phyloP scores from a whole-genome alignment of 2,888 invertebrate genomes.

The Gymnosoma rotundatum region DNA sequence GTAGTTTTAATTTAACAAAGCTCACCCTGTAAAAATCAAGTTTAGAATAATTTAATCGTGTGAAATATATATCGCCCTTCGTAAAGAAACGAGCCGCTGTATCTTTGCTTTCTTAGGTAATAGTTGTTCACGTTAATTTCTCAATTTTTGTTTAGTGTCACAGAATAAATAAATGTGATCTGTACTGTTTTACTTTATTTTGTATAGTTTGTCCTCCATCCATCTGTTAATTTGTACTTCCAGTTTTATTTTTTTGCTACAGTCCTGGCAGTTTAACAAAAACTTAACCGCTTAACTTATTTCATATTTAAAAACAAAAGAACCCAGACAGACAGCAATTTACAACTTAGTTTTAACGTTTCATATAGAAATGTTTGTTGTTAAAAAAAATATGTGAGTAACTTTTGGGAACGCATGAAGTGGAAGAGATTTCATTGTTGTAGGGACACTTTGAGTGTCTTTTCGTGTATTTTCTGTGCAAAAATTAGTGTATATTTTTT shows the following conservation, averaged over 20 bases:
- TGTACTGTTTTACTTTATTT: slow-evolving; percentile 20
- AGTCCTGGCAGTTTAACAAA: slow-evolving; percentile 47
- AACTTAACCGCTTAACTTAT: slow-evolving; percentile 66
- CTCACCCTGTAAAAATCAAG: too few species aligned
- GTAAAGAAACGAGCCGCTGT: too few species aligned
- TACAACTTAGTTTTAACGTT: slow-evolving; percentile 38
- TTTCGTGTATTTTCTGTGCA: slow-evolving; percentile 59
- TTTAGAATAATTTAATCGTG: too few species aligned
- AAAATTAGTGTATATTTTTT: slow-evolving; percentile 78
- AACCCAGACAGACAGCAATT: slow-evolving; percentile 15
- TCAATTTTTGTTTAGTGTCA: slow-evolving; percentile 23
- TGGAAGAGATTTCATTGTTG: slow-evolving; percentile 26
- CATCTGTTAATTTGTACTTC: slow-evolving; percentile 42
- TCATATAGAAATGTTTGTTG: slow-evolving; percentile 27
- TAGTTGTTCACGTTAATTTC: slow-evolving; percentile 40
- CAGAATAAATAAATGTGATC: slow-evolving; percentile 17
- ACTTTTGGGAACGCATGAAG: slow-evolving; percentile 15
- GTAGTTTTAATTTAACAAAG: too few species aligned
- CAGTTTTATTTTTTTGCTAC: slow-evolving; percentile 29
- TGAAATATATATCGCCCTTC: too few species aligned
- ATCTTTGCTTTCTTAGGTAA: too few species aligned
- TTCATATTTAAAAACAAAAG: slow-evolving; percentile 51
- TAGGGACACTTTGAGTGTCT: slow-evolving; percentile 23
- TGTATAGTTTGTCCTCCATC: slow-evolving; percentile 32
- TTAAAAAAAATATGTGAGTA: slow-evolving; percentile 17